phyloP scores from a whole-genome alignment of 2,113 vertebrate species.

The Mystacornis crossleyi region DNA sequence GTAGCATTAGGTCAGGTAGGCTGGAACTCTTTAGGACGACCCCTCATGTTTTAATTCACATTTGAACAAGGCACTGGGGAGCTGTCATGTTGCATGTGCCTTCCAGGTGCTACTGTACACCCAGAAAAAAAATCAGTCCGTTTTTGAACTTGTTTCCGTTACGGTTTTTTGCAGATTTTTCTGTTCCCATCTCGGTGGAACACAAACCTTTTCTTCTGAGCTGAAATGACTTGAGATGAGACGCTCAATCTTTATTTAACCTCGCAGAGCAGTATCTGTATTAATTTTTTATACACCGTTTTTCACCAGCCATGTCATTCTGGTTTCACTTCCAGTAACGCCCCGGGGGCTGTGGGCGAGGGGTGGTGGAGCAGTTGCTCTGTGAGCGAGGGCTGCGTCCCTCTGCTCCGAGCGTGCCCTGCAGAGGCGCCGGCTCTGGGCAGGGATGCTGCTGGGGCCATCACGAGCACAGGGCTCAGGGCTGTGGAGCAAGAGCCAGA shows the following conservation, averaged over 20 bases:
- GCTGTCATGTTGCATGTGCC: background rate
- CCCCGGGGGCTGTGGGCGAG: background rate
- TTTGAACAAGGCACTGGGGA: background rate
- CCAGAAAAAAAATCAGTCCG: background rate
- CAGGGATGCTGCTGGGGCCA: background rate
- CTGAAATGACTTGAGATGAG: background rate
- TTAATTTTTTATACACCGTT: background rate
- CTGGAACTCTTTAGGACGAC: background rate
- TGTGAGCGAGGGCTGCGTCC: background rate
- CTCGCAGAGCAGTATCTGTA: background rate
- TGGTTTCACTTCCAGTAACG: slow-evolving; percentile 47
- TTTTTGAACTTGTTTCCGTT: background rate
- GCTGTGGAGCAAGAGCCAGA: slow-evolving; percentile 25
- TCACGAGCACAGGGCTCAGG: background rate
- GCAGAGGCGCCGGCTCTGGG: background rate
- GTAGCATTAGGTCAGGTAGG: background rate
- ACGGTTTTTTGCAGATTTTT: background rate
- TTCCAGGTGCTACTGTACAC: background rate
- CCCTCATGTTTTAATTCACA: rapidly evolving
- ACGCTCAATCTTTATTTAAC: background rate
- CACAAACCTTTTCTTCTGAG: background rate
- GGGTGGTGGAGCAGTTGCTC: background rate
- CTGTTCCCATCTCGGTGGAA: background rate
- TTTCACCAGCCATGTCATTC: background rate
- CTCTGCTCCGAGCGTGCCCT: background rate